Evolutionary conservation across 2,888 invertebrate species (phyloP), one percentile per base, ranked within the genome.

Genomic region (Agrotis exclamationis): DNA sequence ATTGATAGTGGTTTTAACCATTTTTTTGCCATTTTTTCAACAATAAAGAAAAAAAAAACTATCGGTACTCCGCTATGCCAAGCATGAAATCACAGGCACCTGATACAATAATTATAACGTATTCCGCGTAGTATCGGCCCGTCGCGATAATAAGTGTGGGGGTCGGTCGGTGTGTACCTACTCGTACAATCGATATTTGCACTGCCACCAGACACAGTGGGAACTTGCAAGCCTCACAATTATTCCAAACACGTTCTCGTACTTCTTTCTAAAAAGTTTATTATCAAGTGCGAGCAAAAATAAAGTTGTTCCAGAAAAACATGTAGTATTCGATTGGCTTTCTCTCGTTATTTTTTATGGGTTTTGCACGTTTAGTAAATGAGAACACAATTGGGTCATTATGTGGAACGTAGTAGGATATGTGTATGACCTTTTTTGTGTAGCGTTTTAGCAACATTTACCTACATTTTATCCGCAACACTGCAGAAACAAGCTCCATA

Each of bases 101-200:
- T 20, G 13, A 50, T 50, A 28, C 22, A 45, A 58, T 63, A 70
- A 70, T 70, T 39, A 50, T n/a, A 39, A 33, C 13, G 33, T 39
- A 48, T 64, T 64, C 58, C 20, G n/a, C 53, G 47, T 70, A 62
- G 16, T 48, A 57, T 5, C 6, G 18, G 16, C 20, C 20, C 1
- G 44, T 20, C 11, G 22, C 58, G 65, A 56, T 82, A 69, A 74
- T 79, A 33, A 14, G 45, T 39, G 45, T 48, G 9, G 44, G 18
- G 14, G 14, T 47, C 18, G n/a, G n/a, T 13, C 5, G 39, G 13
- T 50, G 18, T 39, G 24, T 53, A 28, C 33, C 33, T 33, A 33
- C n/a, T n/a, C n/a, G n/a, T n/a, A n/a, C 48, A 80, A 84, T 80
- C 84, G 68, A 80, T 84, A 70, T 75, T 80, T 76, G 81, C 76